A percentile compares a stretch with the other conserved stretches of the same genome.
phyloP scores from a whole-genome alignment of 2,888 invertebrate species.

The Quadriops clusia region DNA sequence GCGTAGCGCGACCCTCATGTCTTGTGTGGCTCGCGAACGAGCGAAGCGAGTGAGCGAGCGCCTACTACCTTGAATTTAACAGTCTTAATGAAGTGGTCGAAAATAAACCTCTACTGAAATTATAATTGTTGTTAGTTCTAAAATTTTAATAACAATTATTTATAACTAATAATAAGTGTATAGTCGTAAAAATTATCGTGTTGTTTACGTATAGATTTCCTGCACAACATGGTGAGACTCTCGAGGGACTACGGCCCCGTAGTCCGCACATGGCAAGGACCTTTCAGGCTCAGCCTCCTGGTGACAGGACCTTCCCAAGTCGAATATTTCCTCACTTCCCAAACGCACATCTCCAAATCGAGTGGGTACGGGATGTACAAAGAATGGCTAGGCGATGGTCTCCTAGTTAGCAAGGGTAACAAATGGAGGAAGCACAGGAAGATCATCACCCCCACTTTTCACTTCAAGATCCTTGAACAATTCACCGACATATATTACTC shows the following conservation, averaged over 20 bases:
- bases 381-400: conserved; percentile 17
- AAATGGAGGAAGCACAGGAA: conserved; percentile 37
- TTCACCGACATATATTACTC: conserved; percentile 32
- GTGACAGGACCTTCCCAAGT: conserved; percentile 18
- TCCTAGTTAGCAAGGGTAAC: conserved; percentile 17
- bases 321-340: conserved; percentile 17
- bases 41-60: no score
- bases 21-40: no score
- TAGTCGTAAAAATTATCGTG: background rate
- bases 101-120: no score
- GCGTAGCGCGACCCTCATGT: no score
- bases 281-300: conserved; percentile 12
- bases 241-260: conserved; percentile 15
- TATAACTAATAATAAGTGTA: conserved; percentile 1
- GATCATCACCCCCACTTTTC: conserved; percentile 38
- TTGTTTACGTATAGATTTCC: conserved; percentile 9
- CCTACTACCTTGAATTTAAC: no score
- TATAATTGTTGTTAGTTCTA: no score
- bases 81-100: no score
- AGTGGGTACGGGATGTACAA: conserved; percentile 16
- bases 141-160: no score
- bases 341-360: conserved; percentile 19
- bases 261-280: conserved; percentile 14
- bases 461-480: conserved; percentile 34
- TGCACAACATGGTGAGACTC: conserved; percentile 8